These are phyloP conservation scores for Eulemur macaco DNA, from an alignment of 2,113 vertebrate genomes.

Conservation along the genomic window DNA sequence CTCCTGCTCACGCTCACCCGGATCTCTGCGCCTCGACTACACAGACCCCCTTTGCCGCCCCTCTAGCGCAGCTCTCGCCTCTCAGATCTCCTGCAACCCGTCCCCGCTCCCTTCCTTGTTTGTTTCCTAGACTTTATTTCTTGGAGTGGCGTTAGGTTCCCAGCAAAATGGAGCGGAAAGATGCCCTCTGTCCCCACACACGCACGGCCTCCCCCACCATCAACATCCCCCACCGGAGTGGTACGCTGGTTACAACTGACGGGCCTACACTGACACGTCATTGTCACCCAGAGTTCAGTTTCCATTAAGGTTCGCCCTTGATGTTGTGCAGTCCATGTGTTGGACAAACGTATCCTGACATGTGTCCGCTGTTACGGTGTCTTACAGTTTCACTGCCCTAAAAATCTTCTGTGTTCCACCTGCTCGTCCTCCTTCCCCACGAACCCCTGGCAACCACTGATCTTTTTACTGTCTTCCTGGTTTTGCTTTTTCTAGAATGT, in stretches of 20 bases:
- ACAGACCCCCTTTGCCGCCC: rapidly evolving
- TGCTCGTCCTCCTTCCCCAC: background rate
- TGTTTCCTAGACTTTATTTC: background rate
- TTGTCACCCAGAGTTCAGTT: background rate
- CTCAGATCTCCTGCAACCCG: background rate
- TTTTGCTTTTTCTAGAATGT: background rate
- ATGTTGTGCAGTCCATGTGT: background rate
- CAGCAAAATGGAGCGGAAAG: background rate
- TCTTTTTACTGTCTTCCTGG: background rate
- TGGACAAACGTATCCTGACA: background rate
- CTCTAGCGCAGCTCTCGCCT: background rate
- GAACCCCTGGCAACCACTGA: background rate
- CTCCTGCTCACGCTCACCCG: background rate
- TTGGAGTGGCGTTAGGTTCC: background rate
- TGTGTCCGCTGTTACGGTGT: rapidly evolving
- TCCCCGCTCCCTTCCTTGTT: background rate
- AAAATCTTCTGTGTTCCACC: background rate
- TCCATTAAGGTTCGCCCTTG: background rate
- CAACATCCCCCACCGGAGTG: too few species aligned
- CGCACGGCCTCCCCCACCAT: background rate
- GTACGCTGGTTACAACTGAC: background rate
- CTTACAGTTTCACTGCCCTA: background rate
- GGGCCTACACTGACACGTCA: background rate
- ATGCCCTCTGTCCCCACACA: background rate
- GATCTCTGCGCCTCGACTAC: rapidly evolving